Evolutionary conservation across 1,140 invertebrate species (phyloP).

Genomic region (Neodiprion pinetum): DNA sequence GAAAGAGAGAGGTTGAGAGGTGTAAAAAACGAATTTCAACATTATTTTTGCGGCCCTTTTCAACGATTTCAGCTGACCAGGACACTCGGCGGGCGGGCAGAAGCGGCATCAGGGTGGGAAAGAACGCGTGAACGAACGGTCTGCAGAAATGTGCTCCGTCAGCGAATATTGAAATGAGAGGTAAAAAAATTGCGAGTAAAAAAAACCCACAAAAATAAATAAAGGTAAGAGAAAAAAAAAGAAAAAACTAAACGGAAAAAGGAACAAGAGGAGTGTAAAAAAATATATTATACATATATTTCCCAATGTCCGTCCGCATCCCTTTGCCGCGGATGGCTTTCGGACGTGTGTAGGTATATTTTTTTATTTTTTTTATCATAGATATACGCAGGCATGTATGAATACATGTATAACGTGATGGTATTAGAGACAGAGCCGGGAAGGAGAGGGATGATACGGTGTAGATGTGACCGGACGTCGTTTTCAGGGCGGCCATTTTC

Average conservation of each 20-base stretch:
- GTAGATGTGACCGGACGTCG: slow-evolving; percentile 53
- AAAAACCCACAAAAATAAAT: slow-evolving; percentile 12
- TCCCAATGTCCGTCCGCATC: slow-evolving; percentile 38
- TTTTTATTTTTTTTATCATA: too few relatives aligned
- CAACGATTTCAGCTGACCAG: slow-evolving; percentile 34
- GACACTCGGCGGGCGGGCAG: slow-evolving; percentile 16
- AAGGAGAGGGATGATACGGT: slow-evolving; percentile 36
- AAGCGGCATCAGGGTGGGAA: background rate
- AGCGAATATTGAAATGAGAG: slow-evolving; percentile 51
- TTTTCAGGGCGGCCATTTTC: slow-evolving; percentile 52
- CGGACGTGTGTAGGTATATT: background rate
- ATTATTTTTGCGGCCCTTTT: slow-evolving; percentile 50
- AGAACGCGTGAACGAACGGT: background rate
- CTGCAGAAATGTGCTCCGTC: slow-evolving; percentile 42
- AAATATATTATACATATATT: slow-evolving; percentile 32
- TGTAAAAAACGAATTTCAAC: slow-evolving; percentile 55
- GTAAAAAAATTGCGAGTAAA: slow-evolving; percentile 24
- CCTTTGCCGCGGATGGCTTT: background rate
- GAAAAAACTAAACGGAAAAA: too few relatives aligned
- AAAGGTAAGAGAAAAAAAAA: slow-evolving; percentile 33
- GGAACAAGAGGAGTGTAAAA: slow-evolving; percentile 27
- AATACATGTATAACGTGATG: too few relatives aligned
- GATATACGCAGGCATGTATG: too few relatives aligned
- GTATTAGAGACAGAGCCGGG: background rate
- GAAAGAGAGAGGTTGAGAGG: slow-evolving; percentile 22